These are phyloP conservation scores for Hippoglossus stenolepis DNA, from an alignment of 2,113 vertebrate genomes.

Conservation along the genomic window DNA sequence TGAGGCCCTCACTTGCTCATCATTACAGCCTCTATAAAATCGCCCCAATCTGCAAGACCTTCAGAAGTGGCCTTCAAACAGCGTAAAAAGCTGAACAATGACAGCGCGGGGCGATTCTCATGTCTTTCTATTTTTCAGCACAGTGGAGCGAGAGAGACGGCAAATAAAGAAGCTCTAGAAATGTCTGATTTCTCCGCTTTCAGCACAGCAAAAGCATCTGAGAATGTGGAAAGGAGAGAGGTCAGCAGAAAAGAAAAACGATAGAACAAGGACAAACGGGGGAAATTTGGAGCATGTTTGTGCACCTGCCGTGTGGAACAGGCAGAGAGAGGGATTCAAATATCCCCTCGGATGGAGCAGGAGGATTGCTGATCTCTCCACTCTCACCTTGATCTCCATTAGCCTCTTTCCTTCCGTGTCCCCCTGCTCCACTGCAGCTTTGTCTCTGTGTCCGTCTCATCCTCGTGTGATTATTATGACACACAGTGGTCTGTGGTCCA, in stretches of 20 bases:
- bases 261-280: conserved; percentile 21
- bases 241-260: conserved; percentile 33
- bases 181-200: background rate
- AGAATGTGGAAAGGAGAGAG: conserved; percentile 15
- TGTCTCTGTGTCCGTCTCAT: background rate
- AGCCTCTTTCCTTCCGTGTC: conserved; percentile 2
- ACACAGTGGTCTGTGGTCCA: conserved; percentile 50
- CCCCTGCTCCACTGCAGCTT: background rate
- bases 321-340: conserved; percentile 27
- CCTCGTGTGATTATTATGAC: conserved; percentile 29
- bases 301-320: conserved; percentile 46
- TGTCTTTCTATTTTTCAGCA: conserved; percentile 49
- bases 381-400: conserved; percentile 13
- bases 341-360: background rate
- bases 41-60: conserved; percentile 31
- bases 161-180: conserved; percentile 8
- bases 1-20: conserved; percentile 34
- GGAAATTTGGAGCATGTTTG: background rate
- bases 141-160: conserved; percentile 15
- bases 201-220: too few species aligned
- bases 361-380: conserved; percentile 12
- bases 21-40: conserved; percentile 28
- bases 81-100: conserved; percentile 11
- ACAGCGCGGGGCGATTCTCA: conserved; percentile 1
- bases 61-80: conserved; percentile 15